Conservation (phyloP, 2,888 invertebrate species). For the Campopleginae sp. region DNA sequence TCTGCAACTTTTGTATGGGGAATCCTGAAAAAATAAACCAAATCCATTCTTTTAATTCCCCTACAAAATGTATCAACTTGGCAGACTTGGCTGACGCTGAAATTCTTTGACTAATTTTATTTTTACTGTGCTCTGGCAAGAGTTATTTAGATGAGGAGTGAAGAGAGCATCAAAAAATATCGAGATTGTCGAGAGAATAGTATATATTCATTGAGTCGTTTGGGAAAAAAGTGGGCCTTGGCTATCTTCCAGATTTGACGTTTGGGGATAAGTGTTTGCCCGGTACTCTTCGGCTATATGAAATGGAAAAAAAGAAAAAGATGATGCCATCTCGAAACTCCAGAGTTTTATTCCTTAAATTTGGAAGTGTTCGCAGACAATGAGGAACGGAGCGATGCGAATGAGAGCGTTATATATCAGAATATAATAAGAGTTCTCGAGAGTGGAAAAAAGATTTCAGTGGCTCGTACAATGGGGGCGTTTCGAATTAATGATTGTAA, state of each 20-base stretch:
- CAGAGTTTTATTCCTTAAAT: slow-evolving; percentile 26
- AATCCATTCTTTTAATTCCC: neutral
- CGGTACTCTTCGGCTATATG: slow-evolving; percentile 24
- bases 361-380: slow-evolving; percentile 31
- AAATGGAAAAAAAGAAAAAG: neutral
- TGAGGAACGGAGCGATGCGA: neutral
- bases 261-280: slow-evolving; percentile 58
- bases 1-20: slow-evolving; percentile 96
- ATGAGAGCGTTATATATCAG: neutral
- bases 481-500: too few species aligned
- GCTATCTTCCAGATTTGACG: slow-evolving; percentile 51
- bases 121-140: neutral
- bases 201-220: slow-evolving; percentile 18
- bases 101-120: neutral
- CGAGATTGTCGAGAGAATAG: slow-evolving; percentile 29
- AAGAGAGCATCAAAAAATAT: slow-evolving; percentile 37
- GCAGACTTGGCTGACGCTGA: too few species aligned
- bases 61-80: too few species aligned
- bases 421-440: neutral
- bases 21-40: slow-evolving; percentile 86
- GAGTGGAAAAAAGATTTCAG: too few species aligned
- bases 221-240: slow-evolving; percentile 39
- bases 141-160: neutral
- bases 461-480: too few species aligned
- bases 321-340: neutral